Conservation (phyloP, 2,888 invertebrate genomes). For the Matsumyia berberina region DNA sequence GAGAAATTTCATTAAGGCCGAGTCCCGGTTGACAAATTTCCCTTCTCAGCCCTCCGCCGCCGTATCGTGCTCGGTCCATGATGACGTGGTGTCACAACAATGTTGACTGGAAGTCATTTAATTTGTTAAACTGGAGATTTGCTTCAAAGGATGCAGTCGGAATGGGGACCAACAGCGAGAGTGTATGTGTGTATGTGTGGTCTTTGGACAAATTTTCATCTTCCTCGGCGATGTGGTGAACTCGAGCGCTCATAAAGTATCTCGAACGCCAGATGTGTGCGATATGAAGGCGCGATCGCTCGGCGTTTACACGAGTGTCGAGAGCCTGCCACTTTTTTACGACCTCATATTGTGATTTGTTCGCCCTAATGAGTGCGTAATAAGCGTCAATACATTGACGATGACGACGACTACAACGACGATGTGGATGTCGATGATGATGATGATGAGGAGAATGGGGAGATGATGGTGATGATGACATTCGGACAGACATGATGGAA, state of each 20-base stretch:
- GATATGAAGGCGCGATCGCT: slow-evolving; percentile 39
- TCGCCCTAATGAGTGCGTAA: slow-evolving; percentile 57
- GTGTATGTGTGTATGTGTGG: slow-evolving; percentile 45
- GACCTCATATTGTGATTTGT: slow-evolving; percentile 43
- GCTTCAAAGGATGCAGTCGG: slow-evolving; percentile 66
- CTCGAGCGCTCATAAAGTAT: slow-evolving; percentile 28
- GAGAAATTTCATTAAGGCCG: slow-evolving; percentile 71
- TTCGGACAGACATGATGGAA: slow-evolving; percentile 26
- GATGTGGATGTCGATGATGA: background rate
- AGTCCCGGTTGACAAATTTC: slow-evolving; percentile 61
- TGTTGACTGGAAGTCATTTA: slow-evolving; percentile 83
- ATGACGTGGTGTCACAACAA: slow-evolving; percentile 74
- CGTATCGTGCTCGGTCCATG: slow-evolving; percentile 32
- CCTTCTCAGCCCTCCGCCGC: slow-evolving; percentile 6
- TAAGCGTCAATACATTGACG: slow-evolving; percentile 37
- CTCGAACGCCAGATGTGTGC: slow-evolving; percentile 60
- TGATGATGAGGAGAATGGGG: slow-evolving; percentile 15
- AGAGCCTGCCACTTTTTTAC: slow-evolving; percentile 64
- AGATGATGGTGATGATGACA: slow-evolving; percentile 53
- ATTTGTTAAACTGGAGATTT: slow-evolving; percentile 84
- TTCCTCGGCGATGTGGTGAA: background rate
- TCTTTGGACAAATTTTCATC: slow-evolving; percentile 48
- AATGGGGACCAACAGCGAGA: background rate
- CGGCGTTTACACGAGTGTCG: slow-evolving; percentile 19
- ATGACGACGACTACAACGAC: slow-evolving; percentile 10